Evolutionary conservation across 1,140 invertebrate species (phyloP), one percentile per base, ranked within the genome.

Genomic region (Himalopsyche phryganea): DNA sequence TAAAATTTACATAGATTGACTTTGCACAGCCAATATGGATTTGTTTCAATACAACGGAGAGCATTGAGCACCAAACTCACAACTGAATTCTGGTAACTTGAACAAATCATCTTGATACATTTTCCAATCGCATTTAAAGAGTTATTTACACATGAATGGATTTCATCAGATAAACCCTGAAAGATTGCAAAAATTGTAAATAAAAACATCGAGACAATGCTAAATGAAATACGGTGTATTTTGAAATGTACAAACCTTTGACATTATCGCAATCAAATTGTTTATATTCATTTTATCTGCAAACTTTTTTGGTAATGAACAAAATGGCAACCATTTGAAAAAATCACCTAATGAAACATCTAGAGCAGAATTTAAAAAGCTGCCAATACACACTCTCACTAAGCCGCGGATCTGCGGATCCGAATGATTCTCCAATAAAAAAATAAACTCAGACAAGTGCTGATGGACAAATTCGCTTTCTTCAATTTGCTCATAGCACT

Each of bases 1-100:
- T 77, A 75, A 17, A 77, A 61, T 60, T 75, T 79, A 61, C 71
- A 76, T 0, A 78, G 58, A 44, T 74, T 81, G 58, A 92, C 86
- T 78, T 91, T 92, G 17, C 93, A 86, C 10, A 96, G 77, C 88
- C 92, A 95, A 73, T 95, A 95, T 0, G 85, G 81, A 75, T 92
- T 92, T 36, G 80, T 77, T 40, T 83, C 81, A 1, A 92, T 73
- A 15, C 72, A 68, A 5, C 87, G 78, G 5, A 94, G 72, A 38
- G 76, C 70, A 42, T 84, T 77, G 18, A 94, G 68, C n/a, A 88
- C 70, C 10, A 78, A 71, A 4, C 79, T 64, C 13, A 81, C 68
- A 10, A 75, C 54, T 2, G 66, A 36, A 69, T 76, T 80, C 40
- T 83, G 77, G 1, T 75, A 63, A 23, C 83, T 87, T 60, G 84